phyloP scores from a whole-genome alignment of 2,797 vertebrate genomes.

The Moxostoma hubbsi region DNA sequence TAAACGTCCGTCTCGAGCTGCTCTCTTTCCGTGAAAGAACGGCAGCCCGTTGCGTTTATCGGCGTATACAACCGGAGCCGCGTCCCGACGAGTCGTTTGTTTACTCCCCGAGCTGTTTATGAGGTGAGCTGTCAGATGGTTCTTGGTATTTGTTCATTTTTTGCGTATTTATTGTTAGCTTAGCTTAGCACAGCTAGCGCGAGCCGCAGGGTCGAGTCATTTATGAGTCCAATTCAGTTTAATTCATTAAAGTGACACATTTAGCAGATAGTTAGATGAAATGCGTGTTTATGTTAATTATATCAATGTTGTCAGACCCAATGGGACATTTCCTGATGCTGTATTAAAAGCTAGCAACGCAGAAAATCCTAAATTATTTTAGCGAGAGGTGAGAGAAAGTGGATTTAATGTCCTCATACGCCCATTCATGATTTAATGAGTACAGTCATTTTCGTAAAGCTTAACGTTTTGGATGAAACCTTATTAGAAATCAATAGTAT shows the following conservation, averaged over 20 bases:
- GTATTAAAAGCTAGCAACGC: background rate
- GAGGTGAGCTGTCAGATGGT: constrained; percentile 55
- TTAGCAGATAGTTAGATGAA: background rate
- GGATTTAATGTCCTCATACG: constrained; percentile 11
- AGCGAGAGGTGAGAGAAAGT: constrained; percentile 17
- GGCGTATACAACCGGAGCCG: constrained; percentile 35
- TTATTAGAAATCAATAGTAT: background rate
- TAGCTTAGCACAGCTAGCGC: constrained; percentile 37
- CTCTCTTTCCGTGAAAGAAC: constrained; percentile 49
- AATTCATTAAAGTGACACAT: background rate
- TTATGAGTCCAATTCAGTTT: background rate
- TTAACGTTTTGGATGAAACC: too few relatives aligned
- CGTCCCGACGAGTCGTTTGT: constrained; percentile 29
- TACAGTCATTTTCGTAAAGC: background rate
- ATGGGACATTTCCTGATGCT: background rate
- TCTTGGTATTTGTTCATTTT: constrained; percentile 4
- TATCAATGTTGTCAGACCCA: background rate
- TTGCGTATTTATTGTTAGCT: constrained; percentile 12
- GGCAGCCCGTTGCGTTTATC: constrained; percentile 18
- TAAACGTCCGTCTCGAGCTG: constrained; percentile 48
- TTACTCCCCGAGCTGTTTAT: constrained; percentile 29
- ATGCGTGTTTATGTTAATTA: background rate
- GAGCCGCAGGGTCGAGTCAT: constrained; percentile 31
- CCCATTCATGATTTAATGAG: background rate
- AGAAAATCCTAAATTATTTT: constrained; percentile 36